These are phyloP conservation scores for Leptobrachium leishanense DNA, from an alignment of 2,113 vertebrate species.

Conservation along the genomic window DNA sequence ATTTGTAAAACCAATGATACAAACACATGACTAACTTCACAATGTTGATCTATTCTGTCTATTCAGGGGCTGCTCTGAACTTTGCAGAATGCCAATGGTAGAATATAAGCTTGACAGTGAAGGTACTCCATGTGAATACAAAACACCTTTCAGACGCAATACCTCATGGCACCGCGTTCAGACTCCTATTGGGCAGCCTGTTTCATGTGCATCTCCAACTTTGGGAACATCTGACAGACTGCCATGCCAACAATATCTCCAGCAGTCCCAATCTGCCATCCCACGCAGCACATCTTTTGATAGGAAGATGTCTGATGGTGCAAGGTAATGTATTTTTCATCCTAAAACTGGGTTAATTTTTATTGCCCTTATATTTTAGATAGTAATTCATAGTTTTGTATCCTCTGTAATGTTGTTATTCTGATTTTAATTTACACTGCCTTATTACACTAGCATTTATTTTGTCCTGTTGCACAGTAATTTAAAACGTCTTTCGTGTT, in stretches of 20 bases:
- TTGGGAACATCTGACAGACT: conserved; percentile 82
- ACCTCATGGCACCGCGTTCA: conserved; percentile 95
- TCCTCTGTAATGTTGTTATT: too few relatives aligned
- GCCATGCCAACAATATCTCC: conserved; percentile 86
- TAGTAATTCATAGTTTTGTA: too few relatives aligned
- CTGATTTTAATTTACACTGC: too few relatives aligned
- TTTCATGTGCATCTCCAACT: conserved; percentile 83
- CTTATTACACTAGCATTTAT: too few relatives aligned
- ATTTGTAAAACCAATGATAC: background rate
- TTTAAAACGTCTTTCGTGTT: too few relatives aligned
- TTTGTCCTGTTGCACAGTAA: too few relatives aligned
- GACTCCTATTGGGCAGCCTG: conserved; percentile 75
- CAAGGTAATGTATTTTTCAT: conserved; percentile 71
- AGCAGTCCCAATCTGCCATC: conserved; percentile 83
- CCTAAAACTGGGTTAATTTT: too few relatives aligned
- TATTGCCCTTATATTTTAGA: too few relatives aligned
- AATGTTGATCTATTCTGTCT: background rate
- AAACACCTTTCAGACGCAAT: conserved; percentile 95
- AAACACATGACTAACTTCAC: too few relatives aligned
- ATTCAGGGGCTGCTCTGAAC: conserved; percentile 90
- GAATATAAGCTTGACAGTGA: conserved; percentile 97
- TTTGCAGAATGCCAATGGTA: conserved; percentile 95
- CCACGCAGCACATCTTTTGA: conserved; percentile 95
- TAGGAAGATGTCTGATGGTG: conserved; percentile 87
- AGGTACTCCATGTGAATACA: conserved; percentile 95